Conservation (phyloP, 2,113 vertebrate species). For the Chloebia gouldiae region DNA sequence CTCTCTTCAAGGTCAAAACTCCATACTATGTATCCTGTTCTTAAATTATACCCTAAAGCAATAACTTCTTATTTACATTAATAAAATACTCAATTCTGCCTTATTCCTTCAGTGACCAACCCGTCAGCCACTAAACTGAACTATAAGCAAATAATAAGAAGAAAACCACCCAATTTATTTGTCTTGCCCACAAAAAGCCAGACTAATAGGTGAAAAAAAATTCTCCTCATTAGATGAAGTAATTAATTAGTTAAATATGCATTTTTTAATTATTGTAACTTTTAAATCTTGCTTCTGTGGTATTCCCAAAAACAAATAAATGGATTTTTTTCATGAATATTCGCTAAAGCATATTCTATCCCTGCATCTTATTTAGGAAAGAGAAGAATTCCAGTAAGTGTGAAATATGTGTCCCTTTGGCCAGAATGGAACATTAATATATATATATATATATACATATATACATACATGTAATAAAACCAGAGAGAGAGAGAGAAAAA, state of each 20-base stretch:
- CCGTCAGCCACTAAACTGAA: background rate
- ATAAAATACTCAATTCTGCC: background rate
- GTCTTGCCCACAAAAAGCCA: rapidly evolving
- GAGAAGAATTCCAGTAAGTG: constrained; percentile 62
- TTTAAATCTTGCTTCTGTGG: background rate
- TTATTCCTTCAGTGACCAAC: background rate
- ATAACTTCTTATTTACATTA: background rate
- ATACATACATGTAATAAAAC: background rate
- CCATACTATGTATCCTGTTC: background rate
- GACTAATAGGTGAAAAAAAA: background rate
- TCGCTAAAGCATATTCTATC: background rate
- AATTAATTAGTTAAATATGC: background rate
- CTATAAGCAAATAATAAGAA: background rate
- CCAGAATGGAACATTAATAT: background rate
- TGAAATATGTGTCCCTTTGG: constrained; percentile 54
- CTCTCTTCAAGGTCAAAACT: background rate
- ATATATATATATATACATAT: background rate
- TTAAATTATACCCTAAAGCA: background rate
- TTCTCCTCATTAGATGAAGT: background rate
- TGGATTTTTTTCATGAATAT: constrained; percentile 14
- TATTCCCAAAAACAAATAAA: constrained; percentile 40
- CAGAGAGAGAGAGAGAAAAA: background rate
- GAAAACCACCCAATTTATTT: background rate
- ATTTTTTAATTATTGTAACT: constrained; percentile 12
- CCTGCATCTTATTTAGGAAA: constrained; percentile 44